Conservation (phyloP, 2,888 invertebrate species). For the Netelia inedita region DNA sequence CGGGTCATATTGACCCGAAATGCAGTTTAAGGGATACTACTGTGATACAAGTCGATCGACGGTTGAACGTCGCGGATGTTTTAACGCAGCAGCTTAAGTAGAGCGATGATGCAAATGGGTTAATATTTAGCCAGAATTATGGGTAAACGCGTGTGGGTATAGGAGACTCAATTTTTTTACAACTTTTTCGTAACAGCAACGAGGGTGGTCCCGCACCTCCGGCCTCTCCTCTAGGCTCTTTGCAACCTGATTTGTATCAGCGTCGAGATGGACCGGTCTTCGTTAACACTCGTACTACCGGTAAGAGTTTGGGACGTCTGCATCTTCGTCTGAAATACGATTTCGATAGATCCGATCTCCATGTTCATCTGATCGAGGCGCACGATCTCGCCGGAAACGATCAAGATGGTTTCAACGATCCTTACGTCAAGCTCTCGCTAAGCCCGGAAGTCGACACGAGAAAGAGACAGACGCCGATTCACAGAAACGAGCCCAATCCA, state of each 20-base stretch:
- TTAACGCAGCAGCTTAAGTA: too few species aligned
- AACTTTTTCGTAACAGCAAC: conserved; percentile 40
- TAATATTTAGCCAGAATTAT: neutral
- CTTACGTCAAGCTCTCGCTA: conserved; percentile 93
- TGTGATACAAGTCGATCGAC: too few species aligned
- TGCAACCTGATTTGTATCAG: conserved; percentile 95
- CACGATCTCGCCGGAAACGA: conserved; percentile 94
- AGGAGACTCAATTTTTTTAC: neutral
- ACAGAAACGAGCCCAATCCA: conserved; percentile 94
- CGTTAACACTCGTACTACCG: conserved; percentile 88
- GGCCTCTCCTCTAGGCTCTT: conserved; percentile 90
- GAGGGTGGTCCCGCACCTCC: conserved; percentile 85
- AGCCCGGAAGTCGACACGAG: conserved; percentile 94
- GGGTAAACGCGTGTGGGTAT: too few species aligned
- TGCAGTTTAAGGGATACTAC: too few species aligned
- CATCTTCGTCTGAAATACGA: conserved; percentile 95
- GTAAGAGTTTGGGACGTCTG: conserved; percentile 92
- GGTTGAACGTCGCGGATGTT: too few species aligned
- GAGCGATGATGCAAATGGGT: too few species aligned
- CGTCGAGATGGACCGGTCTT: conserved; percentile 92
- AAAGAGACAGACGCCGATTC: conserved; percentile 94
- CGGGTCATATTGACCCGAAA: too few species aligned
- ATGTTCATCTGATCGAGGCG: conserved; percentile 96
- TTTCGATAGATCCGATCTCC: conserved; percentile 95
- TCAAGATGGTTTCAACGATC: conserved; percentile 95